Percentiles rank a stretch among this genome's conserved stretches.
Evolutionary conservation across 2,888 invertebrate genomes (phyloP).

Genomic region (Ommatoiulus sabulosus): DNA sequence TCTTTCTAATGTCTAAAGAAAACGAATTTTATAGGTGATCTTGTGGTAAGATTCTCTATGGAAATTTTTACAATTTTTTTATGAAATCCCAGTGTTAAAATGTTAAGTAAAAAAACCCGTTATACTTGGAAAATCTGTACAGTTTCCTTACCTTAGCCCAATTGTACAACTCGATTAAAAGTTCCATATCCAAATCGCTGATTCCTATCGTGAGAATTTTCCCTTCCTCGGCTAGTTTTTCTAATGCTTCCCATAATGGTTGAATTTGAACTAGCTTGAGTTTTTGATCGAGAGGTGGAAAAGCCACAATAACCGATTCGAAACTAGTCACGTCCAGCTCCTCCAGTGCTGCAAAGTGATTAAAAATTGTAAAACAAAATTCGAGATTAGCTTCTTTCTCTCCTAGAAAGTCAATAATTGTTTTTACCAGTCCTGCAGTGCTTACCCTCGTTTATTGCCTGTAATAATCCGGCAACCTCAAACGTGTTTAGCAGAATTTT

Average conservation of each 20-base stretch:
- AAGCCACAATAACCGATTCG: slow-evolving; percentile 86
- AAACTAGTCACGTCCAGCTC: slow-evolving; percentile 79
- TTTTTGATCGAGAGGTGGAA: slow-evolving; percentile 67
- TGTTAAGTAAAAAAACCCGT: too few relatives aligned
- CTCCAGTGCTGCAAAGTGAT: slow-evolving; percentile 76
- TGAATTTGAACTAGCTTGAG: slow-evolving; percentile 75
- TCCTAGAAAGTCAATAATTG: not conserved
- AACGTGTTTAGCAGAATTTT: slow-evolving; percentile 86
- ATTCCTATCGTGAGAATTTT: slow-evolving; percentile 83
- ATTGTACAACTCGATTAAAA: slow-evolving; percentile 80
- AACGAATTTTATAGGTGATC: too few relatives aligned
- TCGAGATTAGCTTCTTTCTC: slow-evolving; percentile 6
- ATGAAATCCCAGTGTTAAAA: too few relatives aligned
- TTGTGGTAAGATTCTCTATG: too few relatives aligned
- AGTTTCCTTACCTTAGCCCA: slow-evolving; percentile 74
- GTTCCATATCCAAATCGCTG: slow-evolving; percentile 87
- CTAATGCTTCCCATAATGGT: slow-evolving; percentile 81
- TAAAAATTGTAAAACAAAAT: slow-evolving; percentile 60
- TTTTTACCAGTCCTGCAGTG: slow-evolving; percentile 24
- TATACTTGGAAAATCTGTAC: too few relatives aligned
- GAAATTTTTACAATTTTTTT: too few relatives aligned
- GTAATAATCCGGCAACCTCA: slow-evolving; percentile 75
- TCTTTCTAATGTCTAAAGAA: too few relatives aligned
- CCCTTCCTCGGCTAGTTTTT: slow-evolving; percentile 76
- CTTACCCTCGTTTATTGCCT: slow-evolving; percentile 80